Conservation (phyloP, 2,113 vertebrate species). For the Varanus salvator region DNA sequence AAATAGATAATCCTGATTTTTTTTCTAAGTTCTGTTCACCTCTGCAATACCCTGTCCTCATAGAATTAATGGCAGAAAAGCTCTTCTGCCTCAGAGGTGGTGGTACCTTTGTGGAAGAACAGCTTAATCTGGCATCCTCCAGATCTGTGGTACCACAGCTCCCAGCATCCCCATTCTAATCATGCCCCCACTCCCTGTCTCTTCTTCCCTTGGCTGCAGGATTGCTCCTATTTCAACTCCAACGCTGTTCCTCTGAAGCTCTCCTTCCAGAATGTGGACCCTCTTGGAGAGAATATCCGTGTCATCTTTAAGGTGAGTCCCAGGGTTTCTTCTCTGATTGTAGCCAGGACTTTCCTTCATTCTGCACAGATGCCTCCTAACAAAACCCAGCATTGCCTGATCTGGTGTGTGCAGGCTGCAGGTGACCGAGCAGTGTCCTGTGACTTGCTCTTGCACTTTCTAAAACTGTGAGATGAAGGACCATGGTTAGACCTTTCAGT, state of each 20-base stretch:
- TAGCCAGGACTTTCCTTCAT: not conserved
- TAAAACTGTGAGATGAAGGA: not conserved
- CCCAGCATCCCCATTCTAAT: not conserved
- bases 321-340: not conserved
- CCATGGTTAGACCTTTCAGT: not conserved
- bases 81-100: not conserved
- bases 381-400: not conserved
- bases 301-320: constrained; percentile 94
- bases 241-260: constrained; percentile 96
- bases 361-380: rapidly evolving
- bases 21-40: not conserved
- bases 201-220: constrained; percentile 66
- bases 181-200: not conserved
- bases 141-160: not conserved
- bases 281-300: constrained; percentile 88
- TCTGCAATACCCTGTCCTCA: not conserved
- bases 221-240: constrained; percentile 97
- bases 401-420: not conserved
- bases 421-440: too few relatives aligned
- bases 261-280: constrained; percentile 91
- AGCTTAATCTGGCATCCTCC: not conserved
- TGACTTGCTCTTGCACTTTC: not conserved
- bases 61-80: not conserved
- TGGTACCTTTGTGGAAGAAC: not conserved
- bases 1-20: not conserved